phyloP scores from a whole-genome alignment of 2,113 vertebrate species.

The Nycticebus coucang region DNA sequence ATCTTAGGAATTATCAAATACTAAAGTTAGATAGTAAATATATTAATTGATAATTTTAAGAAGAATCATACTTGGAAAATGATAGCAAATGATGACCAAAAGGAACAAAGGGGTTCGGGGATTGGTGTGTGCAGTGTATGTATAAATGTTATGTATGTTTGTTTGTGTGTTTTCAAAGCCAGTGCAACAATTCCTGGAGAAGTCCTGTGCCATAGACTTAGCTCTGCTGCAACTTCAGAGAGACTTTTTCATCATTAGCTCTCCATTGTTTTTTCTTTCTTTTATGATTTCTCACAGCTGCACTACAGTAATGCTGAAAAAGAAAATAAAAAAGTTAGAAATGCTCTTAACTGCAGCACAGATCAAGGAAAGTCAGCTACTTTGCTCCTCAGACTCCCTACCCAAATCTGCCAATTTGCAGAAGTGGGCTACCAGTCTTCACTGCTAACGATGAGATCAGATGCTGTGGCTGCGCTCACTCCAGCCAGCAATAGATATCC shows the following conservation, averaged over 20 bases:
- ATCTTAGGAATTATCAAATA: background rate
- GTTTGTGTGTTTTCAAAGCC: background rate
- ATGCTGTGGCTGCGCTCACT: slow-evolving; percentile 53
- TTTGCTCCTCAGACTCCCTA: slow-evolving; percentile 57
- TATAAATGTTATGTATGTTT: fast-evolving
- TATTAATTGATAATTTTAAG: background rate
- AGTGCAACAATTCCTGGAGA: background rate
- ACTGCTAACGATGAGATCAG: slow-evolving; percentile 70
- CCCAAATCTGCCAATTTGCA: slow-evolving; percentile 71
- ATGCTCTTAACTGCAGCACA: slow-evolving; percentile 21
- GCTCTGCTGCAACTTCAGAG: slow-evolving; percentile 27
- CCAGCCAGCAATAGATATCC: slow-evolving; percentile 44
- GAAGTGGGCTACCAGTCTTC: slow-evolving; percentile 72
- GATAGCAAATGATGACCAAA: background rate
- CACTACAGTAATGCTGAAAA: background rate
- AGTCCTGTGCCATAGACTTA: background rate
- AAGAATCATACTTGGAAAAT: background rate
- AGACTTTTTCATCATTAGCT: slow-evolving; percentile 56
- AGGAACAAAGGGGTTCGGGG: background rate
- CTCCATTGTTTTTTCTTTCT: slow-evolving; percentile 18
- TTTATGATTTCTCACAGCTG: slow-evolving; percentile 46
- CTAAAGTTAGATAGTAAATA: background rate
- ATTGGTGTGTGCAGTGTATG: background rate
- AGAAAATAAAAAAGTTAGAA: slow-evolving; percentile 1
- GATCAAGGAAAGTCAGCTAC: slow-evolving; percentile 7